phyloP scores from a whole-genome alignment of 2,797 vertebrate species.

The Rhabdomys pumilio region DNA sequence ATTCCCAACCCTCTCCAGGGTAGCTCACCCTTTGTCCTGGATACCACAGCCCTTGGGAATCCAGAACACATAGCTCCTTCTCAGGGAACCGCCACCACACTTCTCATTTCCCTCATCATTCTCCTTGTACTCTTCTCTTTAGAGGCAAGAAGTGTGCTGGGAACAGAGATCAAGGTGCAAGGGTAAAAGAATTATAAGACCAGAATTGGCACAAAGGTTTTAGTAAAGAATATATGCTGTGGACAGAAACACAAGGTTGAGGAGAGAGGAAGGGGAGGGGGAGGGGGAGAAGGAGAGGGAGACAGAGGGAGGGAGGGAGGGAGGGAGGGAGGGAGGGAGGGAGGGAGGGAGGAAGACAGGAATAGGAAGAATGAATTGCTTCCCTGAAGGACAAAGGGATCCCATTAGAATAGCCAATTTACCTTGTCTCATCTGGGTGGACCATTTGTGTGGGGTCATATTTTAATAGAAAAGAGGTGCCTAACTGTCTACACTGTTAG shows the following conservation, averaged over 20 bases:
- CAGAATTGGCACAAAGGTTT: not conserved
- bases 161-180: not conserved
- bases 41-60: not conserved
- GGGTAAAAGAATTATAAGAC: not conserved
- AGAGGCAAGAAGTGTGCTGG: not conserved
- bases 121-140: not conserved
- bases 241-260: not conserved
- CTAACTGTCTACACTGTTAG: not conserved
- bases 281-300: too few species aligned
- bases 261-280: not conserved
- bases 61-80: not conserved
- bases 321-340: too few species aligned
- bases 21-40: not conserved
- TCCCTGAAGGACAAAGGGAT: not conserved
- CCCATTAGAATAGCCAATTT: not conserved
- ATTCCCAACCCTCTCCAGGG: constrained; percentile 31
- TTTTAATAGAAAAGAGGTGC: not conserved
- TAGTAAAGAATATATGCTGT: not conserved
- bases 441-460: not conserved
- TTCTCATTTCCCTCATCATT: not conserved
- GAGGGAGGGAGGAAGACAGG: too few species aligned
- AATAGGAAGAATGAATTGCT: not conserved
- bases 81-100: not conserved
- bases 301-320: too few species aligned
- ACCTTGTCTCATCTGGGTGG: not conserved